Conservation (phyloP, 2,888 invertebrate species). For the Crioceris asparagi region DNA sequence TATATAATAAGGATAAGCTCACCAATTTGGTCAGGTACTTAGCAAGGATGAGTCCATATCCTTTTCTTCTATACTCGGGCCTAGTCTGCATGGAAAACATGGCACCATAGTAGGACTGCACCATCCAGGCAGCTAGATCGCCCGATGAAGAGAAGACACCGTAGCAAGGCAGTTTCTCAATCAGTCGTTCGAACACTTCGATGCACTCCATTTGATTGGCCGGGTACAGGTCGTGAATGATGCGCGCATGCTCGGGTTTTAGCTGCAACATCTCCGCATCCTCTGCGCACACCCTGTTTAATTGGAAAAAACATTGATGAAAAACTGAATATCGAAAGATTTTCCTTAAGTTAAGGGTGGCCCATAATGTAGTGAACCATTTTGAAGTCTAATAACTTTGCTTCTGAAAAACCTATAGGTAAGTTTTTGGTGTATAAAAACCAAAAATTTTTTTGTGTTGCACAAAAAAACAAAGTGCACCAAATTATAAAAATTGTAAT, state of each 20-base stretch:
- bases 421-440: no score
- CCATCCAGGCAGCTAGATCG: conserved; percentile 81
- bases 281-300: conserved; percentile 35
- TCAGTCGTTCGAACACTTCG: conserved; percentile 70
- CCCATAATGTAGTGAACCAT: no score
- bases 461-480: no score
- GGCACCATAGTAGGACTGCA: conserved; percentile 81
- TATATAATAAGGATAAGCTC: no score
- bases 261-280: conserved; percentile 69
- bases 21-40: conserved; percentile 43
- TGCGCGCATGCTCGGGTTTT: conserved; percentile 65
- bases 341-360: no score
- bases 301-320: no score
- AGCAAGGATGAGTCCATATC: conserved; percentile 63
- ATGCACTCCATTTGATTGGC: conserved; percentile 81
- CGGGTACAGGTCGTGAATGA: conserved; percentile 77
- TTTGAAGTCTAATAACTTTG: no score
- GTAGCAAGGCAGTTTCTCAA: conserved; percentile 66
- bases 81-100: conserved; percentile 87
- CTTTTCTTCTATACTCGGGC: conserved; percentile 38
- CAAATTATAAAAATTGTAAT: no score
- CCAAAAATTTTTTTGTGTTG: no score
- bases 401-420: no score
- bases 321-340: no score
- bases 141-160: conserved; percentile 64